Evolutionary conservation across 2,888 invertebrate species (phyloP).

Genomic region (Nematopogon swammerdamellus): DNA sequence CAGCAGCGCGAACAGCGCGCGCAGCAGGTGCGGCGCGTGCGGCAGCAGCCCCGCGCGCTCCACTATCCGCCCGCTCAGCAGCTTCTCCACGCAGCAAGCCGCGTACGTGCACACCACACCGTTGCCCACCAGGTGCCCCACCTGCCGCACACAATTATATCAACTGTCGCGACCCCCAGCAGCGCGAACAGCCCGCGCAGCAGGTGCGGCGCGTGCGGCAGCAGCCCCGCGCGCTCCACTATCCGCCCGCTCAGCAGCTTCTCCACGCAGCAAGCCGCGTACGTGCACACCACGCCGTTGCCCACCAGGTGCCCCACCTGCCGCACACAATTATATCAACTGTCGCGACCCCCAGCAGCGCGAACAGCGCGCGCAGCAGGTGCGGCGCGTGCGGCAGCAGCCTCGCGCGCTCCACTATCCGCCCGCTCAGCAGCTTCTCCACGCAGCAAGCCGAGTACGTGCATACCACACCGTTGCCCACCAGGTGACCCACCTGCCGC

Average conservation of each 20-base stretch:
- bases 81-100: constrained; percentile 86
- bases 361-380: constrained; percentile 74
- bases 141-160: constrained; percentile 30
- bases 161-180: too few relatives aligned
- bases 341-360: constrained; percentile 70
- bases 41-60: constrained; percentile 62
- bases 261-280: constrained; percentile 91
- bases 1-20: constrained; percentile 73
- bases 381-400: constrained; percentile 65
- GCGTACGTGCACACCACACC: constrained; percentile 95
- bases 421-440: constrained; percentile 82
- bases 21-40: constrained; percentile 65
- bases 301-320: constrained; percentile 70
- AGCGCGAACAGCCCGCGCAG: constrained; percentile 74
- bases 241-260: constrained; percentile 77
- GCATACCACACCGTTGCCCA: constrained; percentile 81
- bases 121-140: constrained; percentile 71
- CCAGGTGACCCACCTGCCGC: constrained; percentile 65
- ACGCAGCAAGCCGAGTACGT: constrained; percentile 92
- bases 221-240: constrained; percentile 58
- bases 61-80: constrained; percentile 70
- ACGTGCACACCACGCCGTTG: constrained; percentile 89
- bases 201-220: constrained; percentile 65
- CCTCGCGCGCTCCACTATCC: constrained; percentile 57
- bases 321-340: too few relatives aligned